Evolutionary conservation across 2,797 vertebrate species (phyloP).

Genomic region (Notolepis coatsorum): DNA sequence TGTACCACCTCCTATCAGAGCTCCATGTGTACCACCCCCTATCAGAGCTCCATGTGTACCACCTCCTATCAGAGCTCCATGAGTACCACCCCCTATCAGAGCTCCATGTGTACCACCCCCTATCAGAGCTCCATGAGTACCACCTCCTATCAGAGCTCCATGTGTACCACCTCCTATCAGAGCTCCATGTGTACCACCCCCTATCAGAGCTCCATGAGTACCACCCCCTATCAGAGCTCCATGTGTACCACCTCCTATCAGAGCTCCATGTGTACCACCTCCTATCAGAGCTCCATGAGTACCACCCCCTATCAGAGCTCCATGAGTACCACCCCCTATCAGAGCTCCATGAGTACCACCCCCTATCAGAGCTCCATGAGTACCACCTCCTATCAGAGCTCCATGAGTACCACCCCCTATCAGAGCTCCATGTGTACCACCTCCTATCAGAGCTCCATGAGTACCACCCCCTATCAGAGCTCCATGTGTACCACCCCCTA

Average conservation of each 20-base stretch:
- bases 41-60: no score
- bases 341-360: no score
- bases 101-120: no score
- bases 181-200: conserved; percentile 54
- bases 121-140: conserved; percentile 62
- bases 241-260: conserved; percentile 55
- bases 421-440: conserved; percentile 56
- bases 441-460: conserved; percentile 61
- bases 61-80: no score
- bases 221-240: no score
- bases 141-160: conserved; percentile 43
- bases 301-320: no score
- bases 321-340: conserved; percentile 52
- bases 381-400: conserved; percentile 44
- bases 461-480: conserved; percentile 44
- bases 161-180: no score
- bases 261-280: conserved; percentile 53
- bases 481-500: no score
- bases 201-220: no score
- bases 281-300: no score
- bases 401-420: no score
- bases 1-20: no score
- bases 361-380: conserved; percentile 65
- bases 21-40: conserved; percentile 54
- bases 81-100: conserved; percentile 46